phyloP scores from a whole-genome alignment of 2,888 invertebrate genomes.

The Pristionchus fissidentatus region DNA sequence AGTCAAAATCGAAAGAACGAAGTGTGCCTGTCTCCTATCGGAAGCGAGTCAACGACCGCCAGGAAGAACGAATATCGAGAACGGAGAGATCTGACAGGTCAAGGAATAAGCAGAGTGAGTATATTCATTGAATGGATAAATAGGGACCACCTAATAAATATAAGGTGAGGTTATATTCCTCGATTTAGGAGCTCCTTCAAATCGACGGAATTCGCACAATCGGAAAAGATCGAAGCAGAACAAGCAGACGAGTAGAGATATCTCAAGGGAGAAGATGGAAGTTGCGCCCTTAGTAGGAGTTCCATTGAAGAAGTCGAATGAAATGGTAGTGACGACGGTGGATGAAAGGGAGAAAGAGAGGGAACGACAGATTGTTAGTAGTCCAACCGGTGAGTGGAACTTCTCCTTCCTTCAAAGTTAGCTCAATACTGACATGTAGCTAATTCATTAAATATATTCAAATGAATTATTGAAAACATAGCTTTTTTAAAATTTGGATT shows the following conservation, averaged over 20 bases:
- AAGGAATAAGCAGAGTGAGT: background rate
- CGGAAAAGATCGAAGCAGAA: conserved; percentile 11
- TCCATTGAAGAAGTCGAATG: background rate
- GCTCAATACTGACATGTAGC: too few relatives aligned
- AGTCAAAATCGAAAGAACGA: background rate
- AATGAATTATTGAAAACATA: too few relatives aligned
- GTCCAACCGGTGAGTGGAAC: too few relatives aligned
- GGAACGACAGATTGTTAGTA: too few relatives aligned
- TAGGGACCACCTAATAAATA: background rate
- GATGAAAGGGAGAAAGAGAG: too few relatives aligned
- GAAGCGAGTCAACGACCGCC: background rate
- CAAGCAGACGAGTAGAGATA: background rate
- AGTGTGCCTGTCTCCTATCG: background rate
- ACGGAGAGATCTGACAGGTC: background rate
- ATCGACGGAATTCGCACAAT: background rate
- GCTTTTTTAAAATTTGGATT: too few relatives aligned
- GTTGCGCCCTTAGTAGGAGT: background rate
- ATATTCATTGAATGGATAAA: background rate
- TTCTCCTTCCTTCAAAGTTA: too few relatives aligned
- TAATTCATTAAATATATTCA: too few relatives aligned
- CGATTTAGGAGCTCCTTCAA: background rate
- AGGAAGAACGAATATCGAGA: background rate
- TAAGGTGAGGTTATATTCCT: background rate
- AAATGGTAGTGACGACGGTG: background rate
- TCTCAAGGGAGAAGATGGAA: background rate